Evolutionary conservation across 2,113 vertebrate genomes (phyloP).

Genomic region (Ciconia maguari): DNA sequence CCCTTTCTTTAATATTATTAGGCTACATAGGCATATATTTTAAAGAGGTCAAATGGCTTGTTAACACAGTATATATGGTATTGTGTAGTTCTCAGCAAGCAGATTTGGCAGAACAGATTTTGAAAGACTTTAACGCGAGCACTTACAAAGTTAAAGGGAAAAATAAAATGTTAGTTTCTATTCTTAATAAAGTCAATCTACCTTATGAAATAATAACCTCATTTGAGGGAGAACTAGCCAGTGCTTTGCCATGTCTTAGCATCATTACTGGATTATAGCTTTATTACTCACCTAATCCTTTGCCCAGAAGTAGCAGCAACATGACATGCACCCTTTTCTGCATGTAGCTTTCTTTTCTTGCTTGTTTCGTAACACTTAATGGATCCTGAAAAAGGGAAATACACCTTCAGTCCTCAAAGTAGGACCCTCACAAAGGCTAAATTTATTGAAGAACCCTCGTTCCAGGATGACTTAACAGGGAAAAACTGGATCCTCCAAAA

Average conservation of each 20-base stretch:
- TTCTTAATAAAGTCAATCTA: constrained; percentile 10
- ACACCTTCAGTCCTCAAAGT: not conserved
- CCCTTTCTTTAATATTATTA: constrained; percentile 26
- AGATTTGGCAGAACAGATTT: not conserved
- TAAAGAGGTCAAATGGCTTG: constrained; percentile 13
- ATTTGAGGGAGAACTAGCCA: not conserved
- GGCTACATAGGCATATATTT: not conserved
- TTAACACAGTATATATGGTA: constrained; percentile 13
- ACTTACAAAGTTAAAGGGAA: not conserved
- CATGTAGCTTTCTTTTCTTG: not conserved
- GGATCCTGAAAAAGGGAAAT: not conserved
- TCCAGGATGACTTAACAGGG: not conserved
- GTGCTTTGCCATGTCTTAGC: not conserved
- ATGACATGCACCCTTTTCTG: not conserved
- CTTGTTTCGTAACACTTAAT: not conserved
- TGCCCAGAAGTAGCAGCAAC: not conserved
- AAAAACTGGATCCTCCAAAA: not conserved
- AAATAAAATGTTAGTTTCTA: constrained; percentile 16
- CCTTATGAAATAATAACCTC: not conserved
- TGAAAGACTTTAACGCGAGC: not conserved
- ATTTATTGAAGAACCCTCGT: not conserved
- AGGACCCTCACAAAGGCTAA: not conserved
- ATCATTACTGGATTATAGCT: not conserved
- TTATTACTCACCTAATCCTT: not conserved
- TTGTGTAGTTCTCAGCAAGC: not conserved